phyloP scores from a whole-genome alignment of 2,888 invertebrate genomes.

The Minunthozetes semirufus region DNA sequence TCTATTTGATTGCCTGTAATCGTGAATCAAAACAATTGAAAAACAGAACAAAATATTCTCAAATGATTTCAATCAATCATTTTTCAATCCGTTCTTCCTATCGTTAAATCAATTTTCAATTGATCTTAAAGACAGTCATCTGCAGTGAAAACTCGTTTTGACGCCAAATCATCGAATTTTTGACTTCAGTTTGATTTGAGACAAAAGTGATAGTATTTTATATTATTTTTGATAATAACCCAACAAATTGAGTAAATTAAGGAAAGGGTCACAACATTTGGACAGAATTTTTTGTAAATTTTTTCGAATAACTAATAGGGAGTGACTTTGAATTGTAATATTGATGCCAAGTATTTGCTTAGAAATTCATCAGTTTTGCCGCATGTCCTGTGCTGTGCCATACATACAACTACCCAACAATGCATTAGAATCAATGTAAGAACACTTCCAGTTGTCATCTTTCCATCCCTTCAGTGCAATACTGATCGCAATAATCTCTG shows the following conservation, averaged over 20 bases:
- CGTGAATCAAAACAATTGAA: not conserved
- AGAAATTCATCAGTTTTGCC: too few species aligned
- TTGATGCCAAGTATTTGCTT: constrained; percentile 18
- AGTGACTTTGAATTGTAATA: constrained; percentile 14
- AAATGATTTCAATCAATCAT: not conserved
- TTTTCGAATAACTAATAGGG: not conserved
- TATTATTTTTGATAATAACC: constrained; percentile 27
- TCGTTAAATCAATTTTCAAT: not conserved
- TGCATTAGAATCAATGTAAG: not conserved
- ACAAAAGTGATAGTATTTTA: constrained; percentile 29
- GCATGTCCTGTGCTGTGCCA: constrained; percentile 6
- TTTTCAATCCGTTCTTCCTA: constrained; percentile 4
- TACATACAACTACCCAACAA: not conserved
- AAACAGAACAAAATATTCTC: not conserved
- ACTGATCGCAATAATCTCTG: constrained; percentile 16
- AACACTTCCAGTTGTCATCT: not conserved
- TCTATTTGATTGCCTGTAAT: not conserved
- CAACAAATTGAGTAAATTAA: not conserved
- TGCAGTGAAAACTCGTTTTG: not conserved
- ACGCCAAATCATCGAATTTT: constrained; percentile 29
- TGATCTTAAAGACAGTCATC: not conserved
- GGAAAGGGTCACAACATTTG: not conserved
- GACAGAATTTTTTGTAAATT: constrained; percentile 10
- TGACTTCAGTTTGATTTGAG: constrained; percentile 5
- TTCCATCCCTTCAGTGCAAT: constrained; percentile 17